Evolutionary conservation across 2,888 invertebrate species (phyloP), one percentile per base, ranked within the genome.

Genomic region (Tetramorium bicarinatum): DNA sequence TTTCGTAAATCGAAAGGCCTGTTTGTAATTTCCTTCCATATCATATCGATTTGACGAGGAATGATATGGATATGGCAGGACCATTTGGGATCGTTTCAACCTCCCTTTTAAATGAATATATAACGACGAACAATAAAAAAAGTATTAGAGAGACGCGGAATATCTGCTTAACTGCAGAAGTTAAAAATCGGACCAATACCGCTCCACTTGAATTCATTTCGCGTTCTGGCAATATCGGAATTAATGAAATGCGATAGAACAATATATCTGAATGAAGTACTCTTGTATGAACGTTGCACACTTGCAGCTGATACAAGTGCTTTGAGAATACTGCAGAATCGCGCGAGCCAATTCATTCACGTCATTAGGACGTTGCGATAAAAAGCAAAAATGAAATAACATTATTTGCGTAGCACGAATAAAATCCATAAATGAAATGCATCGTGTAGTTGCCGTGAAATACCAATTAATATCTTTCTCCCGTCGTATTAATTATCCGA

Each of bases 201-300:
- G 69, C 67, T 76, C 61, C 77, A 52, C 82, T 85, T 81, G 69
- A 49, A 67, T 81, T 86, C 74, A 69, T 77, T 41, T 54, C 66
- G n/a, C 82, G 72, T 87, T 76, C 74, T 7, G 59, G 80, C 69
- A 66, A 83, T 86, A 76, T 41, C 72, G 76, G 82, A 74, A 89
- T 90, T 88, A 87, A 88, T 84, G 85, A 88, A 88, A 85, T 82
- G 84, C 85, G 72, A 75, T 49, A 62, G 81, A 69, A 86, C 84
- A 86, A 91, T 90, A 85, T 86, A 82, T 87, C 87, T 85, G 87
- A 80, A 84, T 76, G 85, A 89, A 83, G 87, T 87, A 84, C 89
- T 90, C 87, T 87, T 87, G 87, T 90, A 91, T 90, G 90, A 90
- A 74, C 82, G 72, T 72, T 56, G 83, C 59, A 79, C 88, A 86